Conservation (phyloP, 2,888 invertebrate genomes). For the Chrysolina americana region DNA sequence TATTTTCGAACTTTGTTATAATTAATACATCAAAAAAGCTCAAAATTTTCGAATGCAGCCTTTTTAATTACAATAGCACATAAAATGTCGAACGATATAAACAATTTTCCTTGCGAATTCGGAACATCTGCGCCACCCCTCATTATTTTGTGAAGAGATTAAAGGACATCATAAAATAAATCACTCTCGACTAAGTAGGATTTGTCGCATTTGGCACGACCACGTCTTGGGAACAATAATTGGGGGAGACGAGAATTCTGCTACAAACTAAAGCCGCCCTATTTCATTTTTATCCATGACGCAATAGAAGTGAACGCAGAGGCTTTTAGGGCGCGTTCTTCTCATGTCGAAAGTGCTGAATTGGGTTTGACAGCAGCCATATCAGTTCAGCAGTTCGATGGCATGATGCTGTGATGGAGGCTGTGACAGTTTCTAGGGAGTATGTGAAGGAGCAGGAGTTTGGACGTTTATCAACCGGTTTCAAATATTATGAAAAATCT, state of each 20-base stretch:
- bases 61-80: too few relatives aligned
- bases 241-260: slow-evolving; percentile 1
- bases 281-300: slow-evolving; percentile 4
- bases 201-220: not conserved
- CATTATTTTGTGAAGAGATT: not conserved
- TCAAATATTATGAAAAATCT: too few relatives aligned
- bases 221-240: slow-evolving; percentile 6
- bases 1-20: too few relatives aligned
- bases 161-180: slow-evolving; percentile 9
- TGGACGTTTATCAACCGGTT: too few relatives aligned
- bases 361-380: not conserved
- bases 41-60: too few relatives aligned
- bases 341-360: not conserved
- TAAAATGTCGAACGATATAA: too few relatives aligned
- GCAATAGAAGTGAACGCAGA: not conserved
- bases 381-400: not conserved
- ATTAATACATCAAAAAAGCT: too few relatives aligned
- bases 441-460: too few relatives aligned
- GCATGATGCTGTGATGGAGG: not conserved
- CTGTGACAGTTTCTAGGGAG: not conserved
- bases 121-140: not conserved
- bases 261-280: not conserved
- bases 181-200: not conserved
- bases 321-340: not conserved
- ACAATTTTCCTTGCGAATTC: not conserved